Base-by-base conservation (phyloP, 2,888 invertebrate species). In the Autographa pulchrina region DNA sequence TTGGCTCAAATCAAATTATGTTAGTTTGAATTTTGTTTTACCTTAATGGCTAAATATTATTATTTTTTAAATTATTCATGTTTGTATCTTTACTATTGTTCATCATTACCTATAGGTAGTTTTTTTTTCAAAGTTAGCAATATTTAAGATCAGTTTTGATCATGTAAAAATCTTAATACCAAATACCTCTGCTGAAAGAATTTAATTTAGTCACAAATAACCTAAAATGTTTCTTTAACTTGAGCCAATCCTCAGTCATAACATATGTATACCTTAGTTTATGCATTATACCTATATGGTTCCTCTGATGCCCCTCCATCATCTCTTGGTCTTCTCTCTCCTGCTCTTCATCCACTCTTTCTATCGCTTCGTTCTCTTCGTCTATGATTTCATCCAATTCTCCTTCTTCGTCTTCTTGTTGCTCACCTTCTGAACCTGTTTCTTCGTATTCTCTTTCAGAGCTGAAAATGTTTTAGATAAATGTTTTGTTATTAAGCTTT, bases 401-500 rank as follows among this genome's bases (percentile, higher is more conserved):
- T 54, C 90, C 90, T 75, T 91, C 92, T 72, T 91, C 87, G 73
- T 98, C 98, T 59, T 97, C 97, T 81, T 97, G 96, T 31, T 97
- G 97, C 88, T 97, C 97, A 52, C 96, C 96, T 85, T 97, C 97
- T 31, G 97, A 98, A 80, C 97, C 97, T 65, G 96, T 97, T 84
- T 97, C 98, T 78, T 97, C 96, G 62, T 96, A 96, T 75, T 96
- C 98, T 88, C 97, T 97, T 80, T 96, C 97, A 41, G 97, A 97
- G 86, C 97, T 97, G 64, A 62, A 83, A 85, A 52, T 20, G 41
- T 65, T 41, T n/a, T 14, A 32, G 41, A 25, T 0, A 35, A 11
- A 38, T 1, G 1, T 11, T 3, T 35, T 25, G 1, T 25, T 25
- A 25, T 25, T 25, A 25, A 25, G n/a, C n/a, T n/a, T n/a, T n/a